phyloP scores from a whole-genome alignment of 2,888 invertebrate genomes.

The Nebria salina region DNA sequence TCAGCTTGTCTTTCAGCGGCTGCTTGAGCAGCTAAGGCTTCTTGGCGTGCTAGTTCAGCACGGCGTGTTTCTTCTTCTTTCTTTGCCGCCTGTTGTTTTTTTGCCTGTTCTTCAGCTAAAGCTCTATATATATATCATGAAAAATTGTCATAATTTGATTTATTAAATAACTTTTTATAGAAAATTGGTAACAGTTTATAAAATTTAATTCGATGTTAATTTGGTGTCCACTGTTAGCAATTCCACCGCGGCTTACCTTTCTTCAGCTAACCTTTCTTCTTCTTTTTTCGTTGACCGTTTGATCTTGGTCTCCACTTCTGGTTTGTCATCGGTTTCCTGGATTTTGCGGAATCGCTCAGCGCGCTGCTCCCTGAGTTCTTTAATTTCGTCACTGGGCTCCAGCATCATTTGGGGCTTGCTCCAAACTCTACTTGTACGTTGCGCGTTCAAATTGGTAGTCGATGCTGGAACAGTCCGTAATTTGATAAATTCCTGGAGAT shows the following conservation, averaged over 20 bases:
- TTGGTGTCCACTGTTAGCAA: background rate
- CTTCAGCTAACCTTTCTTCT: conserved; percentile 71
- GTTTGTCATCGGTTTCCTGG: conserved; percentile 64
- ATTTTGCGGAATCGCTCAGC: conserved; percentile 71
- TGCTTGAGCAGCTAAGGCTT: conserved; percentile 62
- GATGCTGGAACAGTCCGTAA: background rate
- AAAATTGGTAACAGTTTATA: no score
- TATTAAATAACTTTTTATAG: no score
- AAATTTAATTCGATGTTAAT: background rate
- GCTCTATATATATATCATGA: conserved; percentile 58
- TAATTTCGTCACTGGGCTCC: conserved; percentile 54
- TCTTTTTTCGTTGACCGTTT: conserved; percentile 69
- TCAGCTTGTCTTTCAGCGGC: conserved; percentile 63
- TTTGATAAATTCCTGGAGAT: no score
- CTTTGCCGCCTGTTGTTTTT: conserved; percentile 59
- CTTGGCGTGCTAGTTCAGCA: conserved; percentile 65
- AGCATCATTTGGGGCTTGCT: conserved; percentile 36
- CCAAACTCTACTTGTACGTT: conserved; percentile 32
- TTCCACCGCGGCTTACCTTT: conserved; percentile 63
- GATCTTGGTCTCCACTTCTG: conserved; percentile 63
- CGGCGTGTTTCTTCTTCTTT: conserved; percentile 65
- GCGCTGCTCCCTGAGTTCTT: conserved; percentile 71
- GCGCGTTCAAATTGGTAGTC: conserved; percentile 4
- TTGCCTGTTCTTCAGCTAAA: conserved; percentile 68
- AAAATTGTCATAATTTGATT: no score